These are phyloP conservation scores for Cheilosia vernalis DNA, from an alignment of 2,888 invertebrate species.

Conservation along the genomic window DNA sequence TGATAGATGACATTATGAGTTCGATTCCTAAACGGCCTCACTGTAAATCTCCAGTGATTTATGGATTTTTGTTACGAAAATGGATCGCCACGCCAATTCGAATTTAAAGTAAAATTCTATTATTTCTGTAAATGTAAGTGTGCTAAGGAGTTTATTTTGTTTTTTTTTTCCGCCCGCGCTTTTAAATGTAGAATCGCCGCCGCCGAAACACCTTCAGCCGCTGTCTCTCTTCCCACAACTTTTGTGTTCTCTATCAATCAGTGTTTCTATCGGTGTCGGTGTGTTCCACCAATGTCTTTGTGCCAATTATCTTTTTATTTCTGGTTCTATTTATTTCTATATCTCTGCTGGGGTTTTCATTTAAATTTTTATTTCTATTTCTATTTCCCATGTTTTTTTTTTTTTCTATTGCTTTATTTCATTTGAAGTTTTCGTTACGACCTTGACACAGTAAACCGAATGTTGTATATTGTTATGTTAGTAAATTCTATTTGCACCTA, in stretches of 20 bases:
- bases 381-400: constrained; percentile 25
- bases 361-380: constrained; percentile 15
- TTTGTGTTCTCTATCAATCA: constrained; percentile 29
- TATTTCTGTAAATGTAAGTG: no score
- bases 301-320: constrained; percentile 64
- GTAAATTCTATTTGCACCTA: constrained; percentile 39
- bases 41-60: no score
- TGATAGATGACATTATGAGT: no score
- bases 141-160: background rate
- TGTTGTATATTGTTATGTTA: constrained; percentile 54
- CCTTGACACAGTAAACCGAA: constrained; percentile 63
- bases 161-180: constrained; percentile 33
- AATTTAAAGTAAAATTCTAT: no score
- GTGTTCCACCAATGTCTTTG: constrained; percentile 25
- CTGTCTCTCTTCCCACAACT: constrained; percentile 2
- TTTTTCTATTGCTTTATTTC: constrained; percentile 38
- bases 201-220: constrained; percentile 3
- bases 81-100: no score
- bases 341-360: no score
- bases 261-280: constrained; percentile 13
- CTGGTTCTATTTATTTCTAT: constrained; percentile 20
- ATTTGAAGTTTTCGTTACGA: constrained; percentile 57
- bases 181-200: constrained; percentile 16
- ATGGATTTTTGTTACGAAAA: no score
- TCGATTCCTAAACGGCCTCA: no score